Evolutionary conservation across 37 sponge, comb jelly and placozoan genomes (phyloP), one percentile per base, ranked within the genome.

Genomic region (Haliclona indistincta): DNA sequence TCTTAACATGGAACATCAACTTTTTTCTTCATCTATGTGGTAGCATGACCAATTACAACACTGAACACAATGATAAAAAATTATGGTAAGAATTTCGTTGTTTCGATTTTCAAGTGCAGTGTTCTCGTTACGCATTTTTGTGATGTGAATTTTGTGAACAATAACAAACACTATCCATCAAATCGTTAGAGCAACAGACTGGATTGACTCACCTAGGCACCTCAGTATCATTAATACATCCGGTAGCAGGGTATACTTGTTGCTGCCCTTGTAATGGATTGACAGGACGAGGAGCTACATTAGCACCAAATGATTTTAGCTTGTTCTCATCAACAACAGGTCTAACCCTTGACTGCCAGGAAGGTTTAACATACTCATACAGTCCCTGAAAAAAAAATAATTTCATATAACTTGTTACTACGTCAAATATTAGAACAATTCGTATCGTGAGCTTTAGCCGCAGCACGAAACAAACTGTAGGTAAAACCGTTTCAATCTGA

Each of bases 361-460:
- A 36, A 55, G 97, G 97, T 77, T 82, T 81, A 43, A 84, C 83
- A 76, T 89, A 96, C 47, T 93, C 97, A 87, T 63, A 93, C 39
- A 96, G 47, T 35, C 97, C 97, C 91, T 94, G 43, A 1, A 64
- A 19, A 11, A 3, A 2, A 68, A 45, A 67, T 15, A 67, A n/a
- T 22, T 38, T n/a, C n/a, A n/a, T n/a, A n/a, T n/a, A n/a, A n/a
- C n/a, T n/a, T n/a, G n/a, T 45, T 52, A 70, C 51, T 45, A 23
- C 25, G 52, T 30, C 51, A 44, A 3, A 70, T 6, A 44, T 26
- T 30, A n/a, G n/a, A n/a, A n/a, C n/a, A n/a, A n/a, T n/a, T n/a
- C n/a, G n/a, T n/a, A n/a, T n/a, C n/a, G n/a, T n/a, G n/a, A n/a
- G n/a, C n/a, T n/a, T n/a, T n/a, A n/a, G n/a, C n/a, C n/a, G n/a